Percentiles rank a stretch among this genome's conserved stretches.
Conservation (phyloP, 2,113 vertebrate species). For the Peromyscus maniculatus region DNA sequence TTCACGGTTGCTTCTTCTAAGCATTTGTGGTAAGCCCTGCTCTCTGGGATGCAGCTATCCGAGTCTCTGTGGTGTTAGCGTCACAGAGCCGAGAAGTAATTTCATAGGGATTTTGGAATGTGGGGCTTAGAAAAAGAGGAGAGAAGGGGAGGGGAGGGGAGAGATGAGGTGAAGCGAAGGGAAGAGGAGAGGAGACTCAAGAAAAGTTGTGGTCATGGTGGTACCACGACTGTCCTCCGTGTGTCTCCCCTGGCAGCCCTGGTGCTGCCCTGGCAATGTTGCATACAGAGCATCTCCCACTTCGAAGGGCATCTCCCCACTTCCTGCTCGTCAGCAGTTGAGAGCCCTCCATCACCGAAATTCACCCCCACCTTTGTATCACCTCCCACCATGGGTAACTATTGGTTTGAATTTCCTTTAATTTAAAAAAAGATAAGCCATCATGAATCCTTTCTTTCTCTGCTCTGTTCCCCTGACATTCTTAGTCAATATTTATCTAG, state of each 20-base stretch:
- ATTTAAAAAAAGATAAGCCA: neutral
- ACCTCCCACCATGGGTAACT: neutral
- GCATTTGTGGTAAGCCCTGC: no score
- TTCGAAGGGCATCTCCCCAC: neutral
- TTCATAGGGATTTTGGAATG: neutral
- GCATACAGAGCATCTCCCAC: neutral
- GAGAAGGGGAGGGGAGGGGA: neutral
- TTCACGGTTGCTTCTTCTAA: no score
- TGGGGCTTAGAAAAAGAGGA: no score
- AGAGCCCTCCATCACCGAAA: accelerated
- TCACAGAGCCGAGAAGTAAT: neutral
- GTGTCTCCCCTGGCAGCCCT: neutral
- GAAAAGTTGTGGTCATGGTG: neutral
- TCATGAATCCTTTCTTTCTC: neutral
- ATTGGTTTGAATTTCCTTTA: neutral
- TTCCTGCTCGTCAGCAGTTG: neutral
- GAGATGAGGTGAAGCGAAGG: neutral
- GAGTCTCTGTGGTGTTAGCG: neutral
- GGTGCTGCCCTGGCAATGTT: neutral
- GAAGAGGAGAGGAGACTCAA: neutral
- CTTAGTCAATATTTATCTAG: neutral
- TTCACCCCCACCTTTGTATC: neutral
- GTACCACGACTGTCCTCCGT: neutral
- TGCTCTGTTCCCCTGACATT: neutral
- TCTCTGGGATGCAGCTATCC: neutral